Evolutionary conservation across 2,113 vertebrate species (phyloP).

Genomic region (Anguilla rostrata): DNA sequence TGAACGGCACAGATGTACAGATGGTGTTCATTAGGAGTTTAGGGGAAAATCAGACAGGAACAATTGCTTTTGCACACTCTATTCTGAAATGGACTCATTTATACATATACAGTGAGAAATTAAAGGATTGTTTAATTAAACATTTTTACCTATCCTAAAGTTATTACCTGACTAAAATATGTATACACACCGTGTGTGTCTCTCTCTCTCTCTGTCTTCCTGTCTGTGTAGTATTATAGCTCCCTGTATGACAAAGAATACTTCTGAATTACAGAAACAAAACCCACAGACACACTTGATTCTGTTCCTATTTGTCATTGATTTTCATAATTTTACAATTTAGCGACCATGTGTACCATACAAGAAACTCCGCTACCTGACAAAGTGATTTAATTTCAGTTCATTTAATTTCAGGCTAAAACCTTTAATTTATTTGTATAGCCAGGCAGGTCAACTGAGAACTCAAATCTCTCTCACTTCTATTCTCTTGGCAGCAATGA

Average conservation of each 20-base stretch:
- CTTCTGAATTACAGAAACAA: no score
- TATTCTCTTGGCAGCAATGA: no score
- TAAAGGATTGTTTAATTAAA: slow-evolving; percentile 1
- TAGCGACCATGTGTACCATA: neutral
- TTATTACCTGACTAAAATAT: neutral
- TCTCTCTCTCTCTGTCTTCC: no score
- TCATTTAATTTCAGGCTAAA: neutral
- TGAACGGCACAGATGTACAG: slow-evolving; percentile 71
- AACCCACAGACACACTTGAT: no score
- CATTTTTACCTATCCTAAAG: neutral
- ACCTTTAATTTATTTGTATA: no score
- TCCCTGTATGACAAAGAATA: no score
- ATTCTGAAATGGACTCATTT: slow-evolving; percentile 60
- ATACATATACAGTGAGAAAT: slow-evolving; percentile 40
- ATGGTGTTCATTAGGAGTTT: slow-evolving; percentile 77
- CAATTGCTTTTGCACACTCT: slow-evolving; percentile 75
- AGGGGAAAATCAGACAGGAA: slow-evolving; percentile 74
- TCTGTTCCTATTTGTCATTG: neutral
- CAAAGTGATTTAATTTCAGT: slow-evolving; percentile 28
- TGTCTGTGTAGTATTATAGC: no score
- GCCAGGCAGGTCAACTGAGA: no score
- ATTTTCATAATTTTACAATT: neutral
- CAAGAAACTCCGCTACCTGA: neutral
- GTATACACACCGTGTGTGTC: neutral
- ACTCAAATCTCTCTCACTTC: no score